These are phyloP conservation scores for Diloba caeruleocephala DNA, from an alignment of 2,888 invertebrate genomes.

Conservation along the genomic window DNA sequence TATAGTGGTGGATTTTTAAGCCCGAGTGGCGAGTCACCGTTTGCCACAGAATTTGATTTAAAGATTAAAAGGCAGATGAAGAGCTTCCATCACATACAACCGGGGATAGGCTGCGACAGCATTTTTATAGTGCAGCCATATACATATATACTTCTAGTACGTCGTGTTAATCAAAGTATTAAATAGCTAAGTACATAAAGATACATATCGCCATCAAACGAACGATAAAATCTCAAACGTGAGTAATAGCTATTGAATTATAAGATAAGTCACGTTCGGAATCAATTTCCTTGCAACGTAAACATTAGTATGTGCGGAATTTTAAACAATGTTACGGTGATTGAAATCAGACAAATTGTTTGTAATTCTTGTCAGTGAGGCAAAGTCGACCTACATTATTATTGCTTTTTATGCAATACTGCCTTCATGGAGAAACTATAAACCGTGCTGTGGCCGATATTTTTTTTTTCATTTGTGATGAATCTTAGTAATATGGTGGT, in stretches of 20 bases:
- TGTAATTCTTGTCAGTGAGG: constrained; percentile 1
- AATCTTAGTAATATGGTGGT: no score
- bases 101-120: no score
- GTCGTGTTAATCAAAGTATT: no score
- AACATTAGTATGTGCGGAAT: constrained; percentile 29
- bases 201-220: neutral
- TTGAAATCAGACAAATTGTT: constrained; percentile 38
- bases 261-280: constrained; percentile 9
- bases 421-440: neutral
- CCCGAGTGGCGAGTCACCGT: no score
- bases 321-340: constrained; percentile 24
- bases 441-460: no score
- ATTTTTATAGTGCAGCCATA: no score
- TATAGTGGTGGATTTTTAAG: no score
- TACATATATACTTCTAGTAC: no score
- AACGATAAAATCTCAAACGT: constrained; percentile 8
- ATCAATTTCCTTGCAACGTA: constrained; percentile 1
- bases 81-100: no score
- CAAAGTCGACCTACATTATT: constrained; percentile 20
- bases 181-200: neutral
- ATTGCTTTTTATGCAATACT: constrained; percentile 1
- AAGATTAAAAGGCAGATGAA: no score
- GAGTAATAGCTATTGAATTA: constrained; percentile 3
- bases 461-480: no score
- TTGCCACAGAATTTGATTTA: no score